phyloP scores from a whole-genome alignment of 2,113 vertebrate species.

The Macroglossus sobrinus region DNA sequence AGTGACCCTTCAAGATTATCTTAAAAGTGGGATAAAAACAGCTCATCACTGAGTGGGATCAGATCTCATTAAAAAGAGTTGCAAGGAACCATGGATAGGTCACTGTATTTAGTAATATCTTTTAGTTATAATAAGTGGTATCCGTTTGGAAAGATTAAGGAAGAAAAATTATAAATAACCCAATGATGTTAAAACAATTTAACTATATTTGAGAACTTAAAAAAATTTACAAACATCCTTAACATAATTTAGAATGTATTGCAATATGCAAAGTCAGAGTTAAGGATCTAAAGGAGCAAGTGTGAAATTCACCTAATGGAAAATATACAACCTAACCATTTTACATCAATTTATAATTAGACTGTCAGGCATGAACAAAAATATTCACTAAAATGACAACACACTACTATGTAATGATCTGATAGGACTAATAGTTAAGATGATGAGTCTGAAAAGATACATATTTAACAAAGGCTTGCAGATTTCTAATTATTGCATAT shows the following conservation, averaged over 20 bases:
- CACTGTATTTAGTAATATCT: neutral
- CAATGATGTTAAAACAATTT: neutral
- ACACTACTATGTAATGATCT: neutral
- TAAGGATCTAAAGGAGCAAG: neutral
- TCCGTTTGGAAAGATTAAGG: neutral
- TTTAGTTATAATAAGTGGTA: neutral
- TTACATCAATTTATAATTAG: constrained; percentile 19
- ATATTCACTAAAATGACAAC: neutral
- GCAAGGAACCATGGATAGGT: neutral
- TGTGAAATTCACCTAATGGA: neutral
- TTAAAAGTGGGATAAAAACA: constrained; percentile 19
- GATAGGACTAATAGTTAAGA: neutral
- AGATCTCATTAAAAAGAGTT: neutral
- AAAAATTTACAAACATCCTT: neutral
- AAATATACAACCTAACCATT: neutral
- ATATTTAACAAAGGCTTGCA: neutral
- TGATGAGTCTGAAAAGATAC: neutral
- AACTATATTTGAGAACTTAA: neutral
- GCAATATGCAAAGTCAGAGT: neutral
- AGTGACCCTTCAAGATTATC: neutral
- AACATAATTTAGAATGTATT: neutral
- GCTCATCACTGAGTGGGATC: neutral
- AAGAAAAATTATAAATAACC: neutral
- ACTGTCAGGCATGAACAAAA: neutral
- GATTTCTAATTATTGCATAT: constrained; percentile 3